Conservation (phyloP, 2,888 invertebrate genomes). For the Synergus umbraculus region DNA sequence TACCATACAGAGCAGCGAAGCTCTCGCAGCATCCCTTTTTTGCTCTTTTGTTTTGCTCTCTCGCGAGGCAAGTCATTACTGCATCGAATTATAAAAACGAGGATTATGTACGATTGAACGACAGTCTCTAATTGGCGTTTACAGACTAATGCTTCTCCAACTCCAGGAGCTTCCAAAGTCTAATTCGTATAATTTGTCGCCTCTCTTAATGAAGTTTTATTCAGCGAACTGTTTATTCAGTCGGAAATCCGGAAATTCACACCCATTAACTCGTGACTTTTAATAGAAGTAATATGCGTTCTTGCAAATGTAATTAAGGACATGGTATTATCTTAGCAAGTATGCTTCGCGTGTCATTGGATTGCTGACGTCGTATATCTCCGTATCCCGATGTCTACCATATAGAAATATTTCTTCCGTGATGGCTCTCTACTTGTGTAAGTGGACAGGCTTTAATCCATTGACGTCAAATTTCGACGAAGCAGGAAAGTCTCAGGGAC, state of each 20-base stretch:
- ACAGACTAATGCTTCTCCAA: background rate
- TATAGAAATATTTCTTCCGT: constrained; percentile 36
- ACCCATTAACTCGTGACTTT: background rate
- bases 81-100: constrained; percentile 22
- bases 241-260: background rate
- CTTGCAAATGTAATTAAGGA: constrained; percentile 2
- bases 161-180: background rate
- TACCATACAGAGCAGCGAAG: constrained; percentile 30
- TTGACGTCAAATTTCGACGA: constrained; percentile 40
- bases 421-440: constrained; percentile 12
- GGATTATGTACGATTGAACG: constrained; percentile 11
- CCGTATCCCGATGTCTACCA: constrained; percentile 20
- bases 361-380: constrained; percentile 22
- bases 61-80: constrained; percentile 29
- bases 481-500: constrained; percentile 41
- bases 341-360: constrained; percentile 29
- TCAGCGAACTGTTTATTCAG: background rate
- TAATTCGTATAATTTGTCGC: background rate
- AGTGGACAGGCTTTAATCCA: constrained; percentile 36
- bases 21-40: constrained; percentile 36
- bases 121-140: constrained; percentile 21
- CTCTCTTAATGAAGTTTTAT: background rate
- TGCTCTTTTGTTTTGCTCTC: constrained; percentile 32
- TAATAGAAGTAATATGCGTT: background rate
- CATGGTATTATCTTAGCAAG: constrained; percentile 8